Evolutionary conservation across 2,888 invertebrate species (phyloP).

Genomic region (Priocnemis perturbator): DNA sequence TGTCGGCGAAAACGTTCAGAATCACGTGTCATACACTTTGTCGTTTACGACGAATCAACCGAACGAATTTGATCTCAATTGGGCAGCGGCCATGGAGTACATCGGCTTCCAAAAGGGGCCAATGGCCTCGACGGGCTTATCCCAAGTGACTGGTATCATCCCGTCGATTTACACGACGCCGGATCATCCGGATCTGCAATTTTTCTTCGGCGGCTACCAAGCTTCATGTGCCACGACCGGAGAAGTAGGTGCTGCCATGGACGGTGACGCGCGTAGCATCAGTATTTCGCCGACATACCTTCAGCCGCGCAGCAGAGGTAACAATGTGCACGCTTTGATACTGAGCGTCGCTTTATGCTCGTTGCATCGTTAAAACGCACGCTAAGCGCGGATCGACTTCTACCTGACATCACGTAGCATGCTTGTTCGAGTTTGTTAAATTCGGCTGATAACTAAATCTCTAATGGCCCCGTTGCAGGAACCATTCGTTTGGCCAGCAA

Average conservation of each 20-base stretch:
- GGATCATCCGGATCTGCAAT: slow-evolving; percentile 81
- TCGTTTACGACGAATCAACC: slow-evolving; percentile 77
- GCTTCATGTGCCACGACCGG: slow-evolving; percentile 79
- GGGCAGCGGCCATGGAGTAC: slow-evolving; percentile 81
- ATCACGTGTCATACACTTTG: slow-evolving; percentile 81
- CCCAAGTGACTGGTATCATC: slow-evolving; percentile 81
- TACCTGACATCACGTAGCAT: too few relatives aligned
- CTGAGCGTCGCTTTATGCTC: too few relatives aligned
- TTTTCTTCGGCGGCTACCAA: slow-evolving; percentile 82
- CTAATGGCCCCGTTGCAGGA: slow-evolving; percentile 50
- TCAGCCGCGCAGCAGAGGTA: slow-evolving; percentile 82
- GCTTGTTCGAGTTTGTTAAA: too few relatives aligned
- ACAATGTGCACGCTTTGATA: background rate
- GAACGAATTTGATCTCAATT: slow-evolving; percentile 78
- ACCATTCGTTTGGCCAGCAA: slow-evolving; percentile 77
- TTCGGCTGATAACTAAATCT: too few relatives aligned
- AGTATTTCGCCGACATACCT: slow-evolving; percentile 79
- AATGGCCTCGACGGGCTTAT: slow-evolving; percentile 80
- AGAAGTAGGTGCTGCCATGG: slow-evolving; percentile 71
- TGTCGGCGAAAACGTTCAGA: slow-evolving; percentile 83
- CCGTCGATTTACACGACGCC: slow-evolving; percentile 80
- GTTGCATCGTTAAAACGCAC: too few relatives aligned
- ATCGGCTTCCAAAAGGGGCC: slow-evolving; percentile 80
- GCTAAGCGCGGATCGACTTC: too few relatives aligned
- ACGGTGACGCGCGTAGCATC: slow-evolving; percentile 66